These are phyloP conservation scores for Coboldia fuscipes DNA, from an alignment of 1,140 invertebrate genomes.

Conservation along the genomic window DNA sequence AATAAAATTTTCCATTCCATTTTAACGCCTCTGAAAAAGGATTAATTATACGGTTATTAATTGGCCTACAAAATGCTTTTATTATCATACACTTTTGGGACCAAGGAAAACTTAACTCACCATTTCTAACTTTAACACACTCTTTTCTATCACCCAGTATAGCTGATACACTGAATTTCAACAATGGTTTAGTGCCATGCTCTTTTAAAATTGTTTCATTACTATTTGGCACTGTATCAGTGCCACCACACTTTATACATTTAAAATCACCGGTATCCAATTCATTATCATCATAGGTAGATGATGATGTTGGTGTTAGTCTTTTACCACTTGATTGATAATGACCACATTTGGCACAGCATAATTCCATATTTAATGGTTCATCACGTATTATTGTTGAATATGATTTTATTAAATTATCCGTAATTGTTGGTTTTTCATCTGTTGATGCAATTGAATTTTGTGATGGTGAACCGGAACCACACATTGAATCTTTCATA, in stretches of 20 bases:
- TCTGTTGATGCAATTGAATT: background rate
- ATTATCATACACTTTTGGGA: too few species aligned
- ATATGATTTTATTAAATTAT: conserved; percentile 1
- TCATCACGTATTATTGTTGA: conserved; percentile 1
- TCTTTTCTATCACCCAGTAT: conserved; percentile 44
- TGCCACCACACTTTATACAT: conserved; percentile 17
- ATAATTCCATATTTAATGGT: too few species aligned
- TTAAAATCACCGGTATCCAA: conserved; percentile 10
- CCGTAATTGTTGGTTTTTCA: background rate
- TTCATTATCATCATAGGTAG: background rate
- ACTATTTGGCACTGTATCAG: background rate
- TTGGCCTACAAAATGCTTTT: too few species aligned
- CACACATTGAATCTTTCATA: conserved; percentile 5
- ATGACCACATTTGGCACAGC: conserved; percentile 9
- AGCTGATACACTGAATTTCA: conserved; percentile 83
- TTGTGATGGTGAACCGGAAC: too few species aligned
- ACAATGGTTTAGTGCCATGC: conserved; percentile 40
- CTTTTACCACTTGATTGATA: conserved; percentile 1
- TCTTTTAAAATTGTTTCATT: conserved; percentile 16
- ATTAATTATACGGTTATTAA: too few species aligned
- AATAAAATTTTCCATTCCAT: too few species aligned
- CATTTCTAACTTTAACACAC: conserved; percentile 21
- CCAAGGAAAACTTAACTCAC: conserved; percentile 14
- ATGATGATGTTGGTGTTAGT: too few species aligned
- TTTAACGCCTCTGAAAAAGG: too few species aligned